Base-by-base conservation (phyloP, 2,113 vertebrate species). In the Macroglossus sobrinus region DNA sequence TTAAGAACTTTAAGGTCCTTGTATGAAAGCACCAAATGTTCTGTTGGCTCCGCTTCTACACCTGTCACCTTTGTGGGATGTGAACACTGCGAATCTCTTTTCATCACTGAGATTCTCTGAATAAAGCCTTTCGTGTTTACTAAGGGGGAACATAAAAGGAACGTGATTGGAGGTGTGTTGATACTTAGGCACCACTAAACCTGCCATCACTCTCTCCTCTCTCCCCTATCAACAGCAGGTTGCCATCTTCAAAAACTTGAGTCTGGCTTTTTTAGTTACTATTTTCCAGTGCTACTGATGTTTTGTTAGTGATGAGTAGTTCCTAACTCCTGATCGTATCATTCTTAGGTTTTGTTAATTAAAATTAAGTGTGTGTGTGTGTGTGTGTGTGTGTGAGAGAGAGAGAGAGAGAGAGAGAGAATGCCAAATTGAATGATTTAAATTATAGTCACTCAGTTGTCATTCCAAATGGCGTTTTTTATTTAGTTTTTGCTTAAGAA, bases 31-130 rank as follows among this genome's bases (percentile, higher is more conserved):
- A 59, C 33, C 84, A n/a, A 71, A 38, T 72, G 64, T 61, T 94
- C 80, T 45, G 16, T 59, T 89, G 84, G 6, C 47, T 90, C 63
- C 43, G 80, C 24, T 45, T 11, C 33, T 22, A 84, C 40, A 92
- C 88, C 94, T 82, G 80, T 80, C 64, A 84, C 71, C 47, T 68
- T 78, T 91, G 55, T 97, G 87, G 88, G 76, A 63, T 13, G 19
- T 68, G 43, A 93, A 84, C 40, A 63, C 43, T 21, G 26, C 35
- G 59, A 43, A 75, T 68, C 66, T 76, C 88, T 88, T 96, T 94
- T 96, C 80, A 84, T 94, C 59, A 35, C 35, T 28, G 75, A 88
- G 43, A 45, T 61, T 55, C 28, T 55, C 76, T 84, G 64, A 90
- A 85, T 11, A 81, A 72, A 92, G 8, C 43, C 59, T 78, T 69